Evolutionary conservation across 53 echinoderm and acorn worm genomes (phyloP).

Genomic region (Temnopleurus reevesii): DNA sequence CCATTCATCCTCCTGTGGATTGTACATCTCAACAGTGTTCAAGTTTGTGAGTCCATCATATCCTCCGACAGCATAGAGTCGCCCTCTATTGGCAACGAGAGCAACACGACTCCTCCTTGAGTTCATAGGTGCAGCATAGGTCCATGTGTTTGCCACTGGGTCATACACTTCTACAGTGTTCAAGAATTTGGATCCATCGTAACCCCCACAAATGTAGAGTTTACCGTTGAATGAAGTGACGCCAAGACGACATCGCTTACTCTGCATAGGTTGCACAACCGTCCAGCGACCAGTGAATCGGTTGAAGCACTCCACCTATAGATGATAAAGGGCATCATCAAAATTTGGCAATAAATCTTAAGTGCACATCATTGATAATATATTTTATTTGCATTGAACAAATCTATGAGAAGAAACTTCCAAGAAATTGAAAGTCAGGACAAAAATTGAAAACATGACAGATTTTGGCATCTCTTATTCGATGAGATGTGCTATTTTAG

Average conservation of each 20-base stretch:
- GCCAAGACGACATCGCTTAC: slow-evolving; percentile 91
- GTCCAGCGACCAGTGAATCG: slow-evolving; percentile 98
- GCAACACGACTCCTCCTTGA: slow-evolving; percentile 91
- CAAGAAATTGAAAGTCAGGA: no score
- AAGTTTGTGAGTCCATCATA: slow-evolving; percentile 93
- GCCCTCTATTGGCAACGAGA: slow-evolving; percentile 89
- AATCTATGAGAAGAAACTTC: no score
- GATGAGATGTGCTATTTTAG: no score
- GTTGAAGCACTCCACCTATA: slow-evolving; percentile 94
- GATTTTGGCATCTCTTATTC: no score
- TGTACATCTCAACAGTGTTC: slow-evolving; percentile 90
- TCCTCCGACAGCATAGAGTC: slow-evolving; percentile 90
- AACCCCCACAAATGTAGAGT: slow-evolving; percentile 95
- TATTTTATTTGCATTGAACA: no score
- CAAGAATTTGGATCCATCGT: slow-evolving; percentile 94
- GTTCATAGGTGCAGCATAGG: slow-evolving; percentile 87
- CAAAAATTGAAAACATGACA: no score
- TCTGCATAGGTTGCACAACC: slow-evolving; percentile 89
- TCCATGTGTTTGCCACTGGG: slow-evolving; percentile 86
- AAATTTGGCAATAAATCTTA: no score
- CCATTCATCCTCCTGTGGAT: slow-evolving; percentile 79
- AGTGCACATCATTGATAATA: no score
- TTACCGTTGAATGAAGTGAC: slow-evolving; percentile 93
- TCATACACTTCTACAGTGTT: slow-evolving; percentile 96
- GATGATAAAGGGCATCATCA: neutral